Conservation (phyloP, 2,113 vertebrate species). For the Ictalurus punctatus region DNA sequence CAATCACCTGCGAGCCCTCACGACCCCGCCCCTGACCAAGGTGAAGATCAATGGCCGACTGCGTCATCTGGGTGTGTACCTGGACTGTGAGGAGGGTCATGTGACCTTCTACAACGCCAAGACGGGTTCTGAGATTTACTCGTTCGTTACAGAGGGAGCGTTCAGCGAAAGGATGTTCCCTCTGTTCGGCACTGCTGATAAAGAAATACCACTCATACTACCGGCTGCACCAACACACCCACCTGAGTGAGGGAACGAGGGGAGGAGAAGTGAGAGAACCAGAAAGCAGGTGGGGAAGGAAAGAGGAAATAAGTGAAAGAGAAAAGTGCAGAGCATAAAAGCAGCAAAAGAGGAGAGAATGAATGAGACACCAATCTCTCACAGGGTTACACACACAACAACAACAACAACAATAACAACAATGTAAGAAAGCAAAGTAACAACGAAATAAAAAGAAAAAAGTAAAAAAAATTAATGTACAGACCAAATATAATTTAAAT, state of each 20-base stretch:
- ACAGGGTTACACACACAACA: not conserved
- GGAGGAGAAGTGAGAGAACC: not conserved
- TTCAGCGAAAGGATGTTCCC: conserved; percentile 69
- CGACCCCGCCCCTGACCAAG: conserved; percentile 64
- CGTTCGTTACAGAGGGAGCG: conserved; percentile 39
- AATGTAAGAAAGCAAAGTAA: not conserved
- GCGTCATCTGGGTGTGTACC: conserved; percentile 68
- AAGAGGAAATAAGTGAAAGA: not conserved
- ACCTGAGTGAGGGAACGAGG: conserved; percentile 25
- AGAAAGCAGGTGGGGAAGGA: not conserved
- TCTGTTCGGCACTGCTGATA: conserved; percentile 73
- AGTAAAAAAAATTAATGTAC: not conserved
- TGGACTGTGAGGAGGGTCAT: conserved; percentile 72
- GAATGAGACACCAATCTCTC: not conserved
- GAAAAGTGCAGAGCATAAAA: not conserved
- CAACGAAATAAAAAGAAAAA: not conserved
- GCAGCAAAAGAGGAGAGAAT: not conserved
- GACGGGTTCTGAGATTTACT: conserved; percentile 67
- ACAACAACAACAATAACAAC: not conserved
- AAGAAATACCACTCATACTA: conserved; percentile 71
- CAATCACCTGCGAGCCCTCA: conserved; percentile 67
- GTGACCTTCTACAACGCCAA: conserved; percentile 73
- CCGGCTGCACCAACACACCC: conserved; percentile 43
- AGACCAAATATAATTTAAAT: not conserved
- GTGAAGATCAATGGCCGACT: conserved; percentile 64